A percentile compares a stretch with the other conserved stretches of the same genome.
Conservation (phyloP, 1,140 invertebrate species). For the Platyscapa corneri region DNA sequence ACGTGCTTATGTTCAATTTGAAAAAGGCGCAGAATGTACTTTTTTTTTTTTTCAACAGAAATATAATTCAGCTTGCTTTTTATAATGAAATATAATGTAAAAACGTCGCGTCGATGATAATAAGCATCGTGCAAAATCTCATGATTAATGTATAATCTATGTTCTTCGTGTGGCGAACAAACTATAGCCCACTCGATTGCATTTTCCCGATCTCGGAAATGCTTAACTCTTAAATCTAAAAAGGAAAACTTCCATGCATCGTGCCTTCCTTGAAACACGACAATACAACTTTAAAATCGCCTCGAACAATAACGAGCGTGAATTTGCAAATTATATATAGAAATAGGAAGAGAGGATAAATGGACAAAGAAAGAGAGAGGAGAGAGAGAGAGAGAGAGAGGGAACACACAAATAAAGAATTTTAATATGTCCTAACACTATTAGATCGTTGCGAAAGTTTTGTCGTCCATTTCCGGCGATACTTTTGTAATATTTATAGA, state of each 20-base stretch:
- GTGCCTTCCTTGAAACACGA: constrained; percentile 65
- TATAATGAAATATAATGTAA: not conserved
- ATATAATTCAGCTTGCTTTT: not conserved
- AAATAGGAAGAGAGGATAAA: not conserved
- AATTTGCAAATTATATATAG: constrained; percentile 20
- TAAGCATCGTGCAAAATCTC: constrained; percentile 7
- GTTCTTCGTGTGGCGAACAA: not conserved
- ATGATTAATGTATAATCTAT: not conserved
- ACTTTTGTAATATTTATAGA: constrained; percentile 23
- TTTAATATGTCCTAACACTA: too few relatives aligned
- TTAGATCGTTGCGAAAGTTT: not conserved
- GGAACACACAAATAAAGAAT: not conserved
- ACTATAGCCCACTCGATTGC: not conserved
- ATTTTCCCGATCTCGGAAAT: not conserved
- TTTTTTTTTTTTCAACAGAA: not conserved
- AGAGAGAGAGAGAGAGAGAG: not conserved
- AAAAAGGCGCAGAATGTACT: not conserved
- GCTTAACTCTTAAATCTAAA: not conserved
- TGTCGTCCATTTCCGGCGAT: constrained; percentile 5
- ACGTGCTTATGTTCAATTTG: not conserved
- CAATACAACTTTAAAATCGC: constrained; percentile 58
- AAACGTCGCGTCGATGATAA: constrained; percentile 1
- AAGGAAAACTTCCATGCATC: constrained; percentile 67
- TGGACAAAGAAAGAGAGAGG: not conserved
- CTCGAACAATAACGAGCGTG: not conserved